A percentile compares a stretch with the other conserved stretches of the same genome.
phyloP scores from a whole-genome alignment of 2,888 invertebrate species.

The Megamerina dolium region DNA sequence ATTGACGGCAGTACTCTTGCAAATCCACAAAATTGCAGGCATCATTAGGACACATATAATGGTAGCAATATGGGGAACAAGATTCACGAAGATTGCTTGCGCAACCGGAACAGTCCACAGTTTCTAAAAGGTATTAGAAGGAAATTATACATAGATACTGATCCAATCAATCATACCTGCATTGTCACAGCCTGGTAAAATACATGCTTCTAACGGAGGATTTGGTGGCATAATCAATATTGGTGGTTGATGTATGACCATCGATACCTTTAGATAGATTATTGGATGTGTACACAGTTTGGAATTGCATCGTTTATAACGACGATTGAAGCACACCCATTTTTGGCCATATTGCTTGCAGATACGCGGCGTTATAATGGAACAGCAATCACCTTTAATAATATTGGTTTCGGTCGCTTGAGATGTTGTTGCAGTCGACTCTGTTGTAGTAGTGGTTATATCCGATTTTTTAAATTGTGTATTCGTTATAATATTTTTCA shows the following conservation, averaged over 20 bases:
- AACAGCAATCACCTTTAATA: slow-evolving; percentile 23
- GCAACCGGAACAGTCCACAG: slow-evolving; percentile 35
- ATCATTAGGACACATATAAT: slow-evolving; percentile 29
- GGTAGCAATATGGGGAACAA: slow-evolving; percentile 31
- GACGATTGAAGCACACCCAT: slow-evolving; percentile 32
- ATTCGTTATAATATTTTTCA: slow-evolving; percentile 31
- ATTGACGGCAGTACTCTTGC: slow-evolving; percentile 27
- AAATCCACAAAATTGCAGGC: slow-evolving; percentile 26
- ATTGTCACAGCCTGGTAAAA: slow-evolving; percentile 22
- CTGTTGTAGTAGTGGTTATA: background rate
- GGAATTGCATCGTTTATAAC: slow-evolving; percentile 24
- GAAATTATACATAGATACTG: background rate
- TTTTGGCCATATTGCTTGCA: slow-evolving; percentile 29
- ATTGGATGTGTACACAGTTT: slow-evolving; percentile 25
- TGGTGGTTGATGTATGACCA: slow-evolving; percentile 20
- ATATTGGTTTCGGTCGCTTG: background rate
- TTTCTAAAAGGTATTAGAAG: slow-evolving; percentile 17
- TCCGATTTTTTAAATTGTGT: slow-evolving; percentile 7
- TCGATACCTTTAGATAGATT: slow-evolving; percentile 30
- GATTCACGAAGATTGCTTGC: slow-evolving; percentile 22
- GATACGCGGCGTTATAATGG: slow-evolving; percentile 30
- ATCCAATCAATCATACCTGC: slow-evolving; percentile 18
- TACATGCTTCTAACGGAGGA: slow-evolving; percentile 28
- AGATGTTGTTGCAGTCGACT: background rate
- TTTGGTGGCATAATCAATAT: slow-evolving; percentile 36